Evolutionary conservation across 2,113 vertebrate species (phyloP).

Genomic region (Chitala chitala): DNA sequence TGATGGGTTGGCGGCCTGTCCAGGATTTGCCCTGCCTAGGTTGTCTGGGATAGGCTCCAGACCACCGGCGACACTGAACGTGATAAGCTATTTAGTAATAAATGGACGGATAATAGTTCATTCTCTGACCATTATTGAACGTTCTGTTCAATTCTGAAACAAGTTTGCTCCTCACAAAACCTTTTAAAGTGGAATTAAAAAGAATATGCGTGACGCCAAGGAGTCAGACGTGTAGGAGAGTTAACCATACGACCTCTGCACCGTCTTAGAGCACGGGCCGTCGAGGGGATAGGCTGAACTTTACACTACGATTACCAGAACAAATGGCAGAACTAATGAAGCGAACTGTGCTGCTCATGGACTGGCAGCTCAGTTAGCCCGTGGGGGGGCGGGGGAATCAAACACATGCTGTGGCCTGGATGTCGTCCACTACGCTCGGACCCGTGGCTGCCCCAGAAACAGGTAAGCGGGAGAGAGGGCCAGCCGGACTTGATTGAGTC

Average conservation of each 20-base stretch:
- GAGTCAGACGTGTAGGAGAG: slow-evolving; percentile 1
- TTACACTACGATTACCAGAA: slow-evolving; percentile 8
- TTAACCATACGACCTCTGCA: not conserved
- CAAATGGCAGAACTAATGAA: slow-evolving; percentile 13
- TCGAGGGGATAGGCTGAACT: slow-evolving; percentile 1
- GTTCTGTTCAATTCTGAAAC: not conserved
- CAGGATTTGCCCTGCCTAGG: too few species aligned
- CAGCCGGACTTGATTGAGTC: not conserved
- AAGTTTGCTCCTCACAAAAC: not conserved
- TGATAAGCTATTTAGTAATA: too few species aligned
- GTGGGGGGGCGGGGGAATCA: not conserved
- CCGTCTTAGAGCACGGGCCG: not conserved
- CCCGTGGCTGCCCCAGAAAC: not conserved
- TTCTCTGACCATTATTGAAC: not conserved
- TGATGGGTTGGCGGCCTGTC: too few species aligned
- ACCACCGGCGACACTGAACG: too few species aligned
- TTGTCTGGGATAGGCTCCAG: too few species aligned
- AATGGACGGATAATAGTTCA: not conserved
- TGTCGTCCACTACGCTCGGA: not conserved
- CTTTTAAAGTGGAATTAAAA: slow-evolving; percentile 15
- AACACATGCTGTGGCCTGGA: not conserved
- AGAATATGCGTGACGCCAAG: slow-evolving; percentile 1
- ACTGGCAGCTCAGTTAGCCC: too few species aligned
- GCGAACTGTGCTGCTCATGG: too few species aligned
- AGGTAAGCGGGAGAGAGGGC: not conserved